Percentiles rank a stretch among this genome's conserved stretches.
Evolutionary conservation across 2,888 invertebrate genomes (phyloP).

Genomic region (Ormyrus rosae): DNA sequence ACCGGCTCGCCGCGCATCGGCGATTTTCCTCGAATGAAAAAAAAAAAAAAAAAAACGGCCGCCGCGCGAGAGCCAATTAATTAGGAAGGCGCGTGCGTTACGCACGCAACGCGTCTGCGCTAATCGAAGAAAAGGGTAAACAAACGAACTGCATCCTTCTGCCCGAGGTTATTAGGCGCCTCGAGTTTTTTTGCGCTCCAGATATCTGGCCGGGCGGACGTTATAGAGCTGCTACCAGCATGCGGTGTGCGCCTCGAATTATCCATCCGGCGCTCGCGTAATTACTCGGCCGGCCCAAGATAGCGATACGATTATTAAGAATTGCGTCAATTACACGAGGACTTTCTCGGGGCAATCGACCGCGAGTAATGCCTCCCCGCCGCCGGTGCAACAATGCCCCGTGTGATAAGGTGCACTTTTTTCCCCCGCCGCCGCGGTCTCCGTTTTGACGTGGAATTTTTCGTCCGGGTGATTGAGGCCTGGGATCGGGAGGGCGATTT

Average conservation of each 20-base stretch:
- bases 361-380: background rate
- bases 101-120: background rate
- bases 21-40: background rate
- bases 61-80: background rate
- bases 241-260: no score
- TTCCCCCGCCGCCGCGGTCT: background rate
- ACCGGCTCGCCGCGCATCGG: background rate
- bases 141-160: background rate
- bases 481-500: background rate
- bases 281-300: slow-evolving; percentile 10
- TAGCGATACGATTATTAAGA: slow-evolving; percentile 49
- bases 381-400: background rate
- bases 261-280: background rate
- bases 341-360: slow-evolving; percentile 44
- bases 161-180: background rate
- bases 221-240: no score
- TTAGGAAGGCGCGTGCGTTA: background rate
- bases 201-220: background rate
- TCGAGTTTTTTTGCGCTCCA: slow-evolving; percentile 31
- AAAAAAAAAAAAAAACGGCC: background rate
- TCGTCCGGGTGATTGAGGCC: background rate
- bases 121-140: background rate
- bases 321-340: slow-evolving; percentile 42
- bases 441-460: background rate
- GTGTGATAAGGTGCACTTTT: background rate